Base-by-base conservation (phyloP, 2,113 vertebrate genomes). In the Sterna hirundo region DNA sequence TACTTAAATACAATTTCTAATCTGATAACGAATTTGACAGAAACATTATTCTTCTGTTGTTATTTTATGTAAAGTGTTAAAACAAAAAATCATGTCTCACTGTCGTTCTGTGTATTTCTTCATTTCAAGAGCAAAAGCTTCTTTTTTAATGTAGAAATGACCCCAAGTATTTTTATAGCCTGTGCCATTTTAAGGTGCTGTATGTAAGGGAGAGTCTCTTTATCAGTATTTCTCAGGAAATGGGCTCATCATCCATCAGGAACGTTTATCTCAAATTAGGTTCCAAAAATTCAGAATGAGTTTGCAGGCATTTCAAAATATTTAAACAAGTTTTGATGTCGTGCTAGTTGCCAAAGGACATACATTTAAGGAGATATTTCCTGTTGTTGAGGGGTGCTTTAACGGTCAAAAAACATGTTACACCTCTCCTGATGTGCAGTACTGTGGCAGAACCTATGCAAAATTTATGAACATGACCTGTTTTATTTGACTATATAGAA, bases 401-500 rank as follows among this genome's bases (percentile, higher is more conserved):
- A 91, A 22, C 9, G 71, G 18, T 62, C 13, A 36, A 46, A 22
- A n/a, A 77, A 74, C 64, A 58, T 11, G 42, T 92, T 83, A 74
- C 22, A 51, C 10, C 10, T 81, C 55, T 90, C 38, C 51, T 88
- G 60, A 81, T 49, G 13, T 77, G 30, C 27, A 34, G 12, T 61
- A 44, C 10, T 77, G 17, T 84, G 61, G 30, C 70, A 94, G 47
- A 29, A 64, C 13, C 17, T 54, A 38, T 95, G 61, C 52, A 97
- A 94, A 93, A 95, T 85, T 93, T 82, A 96, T 93, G 70, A 87
- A 71, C 0, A 0, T 52, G 81, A 79, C 61, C 74, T 87, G 69
- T 51, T 97, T 96, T 87, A 68, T 75, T 84, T 82, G 46, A n/a
- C 71, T 82, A 29, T 38, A 79, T 66, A 79, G 65, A 90, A 66